A percentile compares a stretch with the other conserved stretches of the same genome.
Conservation (phyloP, 2,113 vertebrate species). For the Sphyrna mokarran region DNA sequence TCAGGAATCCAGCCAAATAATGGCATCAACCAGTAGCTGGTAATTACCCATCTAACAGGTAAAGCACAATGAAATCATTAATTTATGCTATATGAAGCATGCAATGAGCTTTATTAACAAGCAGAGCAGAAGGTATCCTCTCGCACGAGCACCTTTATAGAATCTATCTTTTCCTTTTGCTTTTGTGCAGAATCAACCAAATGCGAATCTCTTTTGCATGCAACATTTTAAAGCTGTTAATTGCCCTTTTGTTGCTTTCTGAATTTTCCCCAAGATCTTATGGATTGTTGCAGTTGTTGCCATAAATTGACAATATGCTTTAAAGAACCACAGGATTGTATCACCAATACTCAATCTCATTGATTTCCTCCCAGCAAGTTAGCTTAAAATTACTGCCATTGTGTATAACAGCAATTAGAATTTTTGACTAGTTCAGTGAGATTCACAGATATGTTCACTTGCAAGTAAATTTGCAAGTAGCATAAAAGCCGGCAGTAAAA, state of each 20-base stretch:
- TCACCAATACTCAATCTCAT: background rate
- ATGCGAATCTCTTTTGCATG: background rate
- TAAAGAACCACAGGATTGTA: background rate
- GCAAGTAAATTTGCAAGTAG: background rate
- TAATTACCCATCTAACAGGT: slow-evolving; percentile 17
- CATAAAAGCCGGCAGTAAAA: too few relatives aligned
- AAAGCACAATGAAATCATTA: background rate
- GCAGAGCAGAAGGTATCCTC: slow-evolving; percentile 24
- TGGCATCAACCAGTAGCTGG: background rate
- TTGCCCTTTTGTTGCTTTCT: background rate
- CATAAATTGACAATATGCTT: background rate
- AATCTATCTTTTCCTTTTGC: background rate
- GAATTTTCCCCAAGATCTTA: background rate
- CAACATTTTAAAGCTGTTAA: background rate
- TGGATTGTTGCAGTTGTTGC: background rate
- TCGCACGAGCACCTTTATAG: slow-evolving; percentile 12
- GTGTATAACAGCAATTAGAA: background rate
- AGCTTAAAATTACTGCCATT: background rate
- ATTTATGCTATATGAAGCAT: background rate
- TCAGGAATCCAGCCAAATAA: background rate
- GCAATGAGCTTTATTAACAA: slow-evolving; percentile 10
- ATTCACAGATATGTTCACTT: background rate
- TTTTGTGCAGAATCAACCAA: background rate
- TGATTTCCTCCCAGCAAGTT: background rate
- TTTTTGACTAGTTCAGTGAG: background rate